Percentiles rank a stretch among this genome's conserved stretches.
These are phyloP conservation scores for Xenopus petersii DNA, from an alignment of 2,797 vertebrate genomes.

Conservation along the genomic window DNA sequence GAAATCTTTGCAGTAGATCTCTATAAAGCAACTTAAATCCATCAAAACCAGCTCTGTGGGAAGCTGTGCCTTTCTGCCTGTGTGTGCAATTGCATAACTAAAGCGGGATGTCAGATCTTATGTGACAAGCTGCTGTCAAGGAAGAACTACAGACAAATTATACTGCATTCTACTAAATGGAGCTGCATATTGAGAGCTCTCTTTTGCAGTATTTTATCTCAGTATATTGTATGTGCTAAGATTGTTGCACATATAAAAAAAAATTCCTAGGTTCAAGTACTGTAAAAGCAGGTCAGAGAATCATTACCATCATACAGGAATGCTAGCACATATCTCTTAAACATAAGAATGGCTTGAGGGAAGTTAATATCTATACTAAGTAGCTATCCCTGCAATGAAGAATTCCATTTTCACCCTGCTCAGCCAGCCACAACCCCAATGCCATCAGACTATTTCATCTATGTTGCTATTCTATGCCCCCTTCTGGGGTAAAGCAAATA, in stretches of 20 bases:
- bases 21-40: conserved; percentile 24
- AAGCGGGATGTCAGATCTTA: conserved; percentile 37
- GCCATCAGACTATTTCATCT: no score
- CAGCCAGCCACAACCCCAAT: no score
- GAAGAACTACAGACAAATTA: conserved; percentile 31
- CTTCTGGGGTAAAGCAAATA: no score
- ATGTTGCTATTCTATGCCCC: no score
- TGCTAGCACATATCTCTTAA: no score
- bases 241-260: not conserved
- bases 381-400: no score
- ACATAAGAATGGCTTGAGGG: no score
- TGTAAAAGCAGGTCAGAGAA: no score
- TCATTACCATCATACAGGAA: no score
- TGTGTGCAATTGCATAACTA: conserved; percentile 35
- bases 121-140: conserved; percentile 38
- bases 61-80: conserved; percentile 31
- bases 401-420: no score
- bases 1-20: conserved; percentile 12
- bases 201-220: not conserved
- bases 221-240: not conserved
- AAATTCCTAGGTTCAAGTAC: no score
- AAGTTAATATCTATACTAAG: no score
- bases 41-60: conserved; percentile 36
- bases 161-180: conserved; percentile 29
- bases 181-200: conserved; percentile 12